Percentiles rank a stretch among this genome's conserved stretches.
Evolutionary conservation across 2,113 vertebrate genomes (phyloP).

Genomic region (Scomber japonicus): DNA sequence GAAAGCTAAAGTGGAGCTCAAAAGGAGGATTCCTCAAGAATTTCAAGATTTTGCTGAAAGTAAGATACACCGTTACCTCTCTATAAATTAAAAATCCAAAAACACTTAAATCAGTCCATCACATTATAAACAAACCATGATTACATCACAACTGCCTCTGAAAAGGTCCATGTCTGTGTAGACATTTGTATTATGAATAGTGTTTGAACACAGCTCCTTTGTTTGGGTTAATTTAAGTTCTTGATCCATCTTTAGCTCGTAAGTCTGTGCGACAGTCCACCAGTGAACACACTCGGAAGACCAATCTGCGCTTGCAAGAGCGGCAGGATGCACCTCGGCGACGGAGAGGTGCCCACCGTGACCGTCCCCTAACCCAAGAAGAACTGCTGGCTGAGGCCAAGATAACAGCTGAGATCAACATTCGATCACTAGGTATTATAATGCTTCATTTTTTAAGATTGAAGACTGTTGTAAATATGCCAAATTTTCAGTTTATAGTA

Average conservation of each 20-base stretch:
- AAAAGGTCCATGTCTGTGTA: background rate
- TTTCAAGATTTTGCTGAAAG: conserved; percentile 90
- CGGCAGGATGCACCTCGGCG: conserved; percentile 93
- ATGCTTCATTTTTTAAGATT: background rate
- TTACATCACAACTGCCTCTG: background rate
- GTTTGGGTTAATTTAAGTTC: background rate
- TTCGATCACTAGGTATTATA: conserved; percentile 91
- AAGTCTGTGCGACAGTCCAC: conserved; percentile 97
- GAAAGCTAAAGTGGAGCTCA: conserved; percentile 86
- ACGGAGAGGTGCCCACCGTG: conserved; percentile 89
- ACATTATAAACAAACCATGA: background rate
- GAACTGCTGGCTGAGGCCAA: conserved; percentile 96
- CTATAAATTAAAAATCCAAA: background rate
- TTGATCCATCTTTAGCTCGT: conserved; percentile 80
- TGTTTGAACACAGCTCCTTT: background rate
- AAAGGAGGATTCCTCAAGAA: conserved; percentile 85
- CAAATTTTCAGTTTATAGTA: background rate
- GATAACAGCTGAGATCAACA: conserved; percentile 94
- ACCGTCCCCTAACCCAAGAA: conserved; percentile 92
- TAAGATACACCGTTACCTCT: conserved; percentile 71
- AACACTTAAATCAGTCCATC: background rate
- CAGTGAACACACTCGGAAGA: conserved; percentile 94
- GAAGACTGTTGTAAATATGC: background rate
- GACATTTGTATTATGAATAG: no score
- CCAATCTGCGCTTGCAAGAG: conserved; percentile 94